A percentile compares a stretch with the other conserved stretches of the same genome.
phyloP scores from a whole-genome alignment of 1,140 invertebrate species.

The Stegodyphus mimosarum region DNA sequence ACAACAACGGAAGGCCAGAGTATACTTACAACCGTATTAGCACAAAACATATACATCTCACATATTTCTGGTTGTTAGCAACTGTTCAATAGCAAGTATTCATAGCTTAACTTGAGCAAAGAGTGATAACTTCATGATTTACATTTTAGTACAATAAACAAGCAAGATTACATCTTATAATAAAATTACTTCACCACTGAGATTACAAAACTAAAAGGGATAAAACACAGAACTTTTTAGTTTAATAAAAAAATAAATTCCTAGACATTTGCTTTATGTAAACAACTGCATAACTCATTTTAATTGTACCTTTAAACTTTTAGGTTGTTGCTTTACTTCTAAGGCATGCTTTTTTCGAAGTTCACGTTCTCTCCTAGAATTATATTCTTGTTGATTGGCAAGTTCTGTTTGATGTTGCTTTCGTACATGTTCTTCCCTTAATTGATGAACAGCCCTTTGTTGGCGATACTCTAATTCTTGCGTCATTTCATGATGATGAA shows the following conservation, averaged over 20 bases:
- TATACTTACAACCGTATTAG: too few relatives aligned
- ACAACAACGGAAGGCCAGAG: too few relatives aligned
- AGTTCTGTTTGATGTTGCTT: conserved; percentile 94
- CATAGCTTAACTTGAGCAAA: too few relatives aligned
- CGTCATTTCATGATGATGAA: conserved; percentile 96
- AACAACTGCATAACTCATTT: background rate
- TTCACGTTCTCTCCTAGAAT: conserved; percentile 90
- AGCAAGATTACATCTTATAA: too few relatives aligned
- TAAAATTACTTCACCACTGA: background rate
- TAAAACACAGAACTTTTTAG: background rate
- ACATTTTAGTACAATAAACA: too few relatives aligned
- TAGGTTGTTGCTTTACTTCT: conserved; percentile 97
- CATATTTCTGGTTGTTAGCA: too few relatives aligned
- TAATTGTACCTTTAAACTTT: conserved; percentile 89
- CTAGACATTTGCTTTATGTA: background rate
- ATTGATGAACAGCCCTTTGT: conserved; percentile 91
- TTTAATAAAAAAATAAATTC: background rate
- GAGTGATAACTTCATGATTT: too few relatives aligned
- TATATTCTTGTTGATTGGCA: conserved; percentile 96
- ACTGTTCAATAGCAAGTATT: too few relatives aligned
- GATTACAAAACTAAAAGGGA: background rate
- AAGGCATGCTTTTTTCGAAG: conserved; percentile 96
- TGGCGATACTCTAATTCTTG: conserved; percentile 96
- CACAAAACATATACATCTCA: too few relatives aligned
- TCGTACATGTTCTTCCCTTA: conserved; percentile 87